Percentiles rank a stretch among this genome's conserved stretches.
These are phyloP conservation scores for Scortum barcoo DNA, from an alignment of 2,113 vertebrate species.

Conservation along the genomic window DNA sequence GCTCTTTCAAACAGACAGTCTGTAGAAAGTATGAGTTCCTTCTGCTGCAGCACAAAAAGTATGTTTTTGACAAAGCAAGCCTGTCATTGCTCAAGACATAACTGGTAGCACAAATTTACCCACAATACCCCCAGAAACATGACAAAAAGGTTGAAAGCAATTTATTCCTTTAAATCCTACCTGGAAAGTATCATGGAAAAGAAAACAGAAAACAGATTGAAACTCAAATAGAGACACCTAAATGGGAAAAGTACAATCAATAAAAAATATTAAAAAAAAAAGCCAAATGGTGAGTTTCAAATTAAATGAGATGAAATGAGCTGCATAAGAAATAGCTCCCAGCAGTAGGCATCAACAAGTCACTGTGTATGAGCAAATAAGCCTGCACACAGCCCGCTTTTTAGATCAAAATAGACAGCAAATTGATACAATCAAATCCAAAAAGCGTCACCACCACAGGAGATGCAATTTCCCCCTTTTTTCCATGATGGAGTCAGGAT, in stretches of 20 bases:
- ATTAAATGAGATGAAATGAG: slow-evolving; percentile 39
- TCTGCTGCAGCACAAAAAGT: not conserved
- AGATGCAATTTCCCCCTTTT: slow-evolving; percentile 64
- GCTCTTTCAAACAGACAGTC: slow-evolving; percentile 46
- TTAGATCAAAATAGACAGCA: slow-evolving; percentile 65
- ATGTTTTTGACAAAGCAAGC: slow-evolving; percentile 20
- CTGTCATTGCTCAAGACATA: slow-evolving; percentile 2
- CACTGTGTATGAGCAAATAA: slow-evolving; percentile 48
- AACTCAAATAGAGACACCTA: slow-evolving; percentile 16
- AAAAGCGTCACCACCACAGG: slow-evolving; percentile 44
- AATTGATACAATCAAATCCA: slow-evolving; percentile 73
- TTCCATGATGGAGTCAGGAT: slow-evolving; percentile 70
- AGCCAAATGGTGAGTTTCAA: slow-evolving; percentile 14
- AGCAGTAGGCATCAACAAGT: slow-evolving; percentile 48
- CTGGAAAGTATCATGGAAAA: not conserved
- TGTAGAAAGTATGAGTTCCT: slow-evolving; percentile 38
- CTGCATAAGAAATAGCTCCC: slow-evolving; percentile 38
- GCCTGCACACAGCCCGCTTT: slow-evolving; percentile 35
- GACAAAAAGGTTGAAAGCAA: slow-evolving; percentile 27
- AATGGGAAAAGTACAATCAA: slow-evolving; percentile 6
- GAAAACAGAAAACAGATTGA: slow-evolving; percentile 19
- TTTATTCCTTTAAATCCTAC: not conserved
- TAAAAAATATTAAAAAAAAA: slow-evolving; percentile 16
- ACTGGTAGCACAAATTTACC: not conserved
- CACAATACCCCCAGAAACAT: not conserved